These are phyloP conservation scores for Neomorphus geoffroyi DNA, from an alignment of 2,797 vertebrate species.

Conservation along the genomic window DNA sequence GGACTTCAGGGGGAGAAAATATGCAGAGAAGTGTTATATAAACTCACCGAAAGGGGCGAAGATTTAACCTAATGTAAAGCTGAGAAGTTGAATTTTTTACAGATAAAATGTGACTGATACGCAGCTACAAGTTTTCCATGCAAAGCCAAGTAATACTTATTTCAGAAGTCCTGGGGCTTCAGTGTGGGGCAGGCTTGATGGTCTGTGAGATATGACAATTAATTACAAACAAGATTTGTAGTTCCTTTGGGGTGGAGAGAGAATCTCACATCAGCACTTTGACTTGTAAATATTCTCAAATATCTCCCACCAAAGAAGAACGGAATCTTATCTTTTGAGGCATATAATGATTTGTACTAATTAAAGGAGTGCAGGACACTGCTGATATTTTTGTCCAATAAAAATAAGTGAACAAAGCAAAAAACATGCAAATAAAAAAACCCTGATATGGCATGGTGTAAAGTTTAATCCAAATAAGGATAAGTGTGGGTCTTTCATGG, in stretches of 20 bases:
- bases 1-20: not conserved
- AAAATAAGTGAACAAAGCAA: slow-evolving; percentile 55
- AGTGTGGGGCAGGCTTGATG: not conserved
- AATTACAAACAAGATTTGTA: not conserved
- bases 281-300: not conserved
- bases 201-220: not conserved
- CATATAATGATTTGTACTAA: not conserved
- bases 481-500: slow-evolving; percentile 55
- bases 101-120: not conserved
- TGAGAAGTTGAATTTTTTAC: not conserved
- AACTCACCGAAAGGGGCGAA: not conserved
- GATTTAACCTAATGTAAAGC: not conserved
- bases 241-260: not conserved
- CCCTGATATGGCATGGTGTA: slow-evolving; percentile 38
- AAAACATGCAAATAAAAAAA: slow-evolving; percentile 38
- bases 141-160: not conserved
- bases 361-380: slow-evolving; percentile 3
- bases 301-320: not conserved
- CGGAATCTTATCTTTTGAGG: slow-evolving; percentile 23
- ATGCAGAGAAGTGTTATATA: not conserved
- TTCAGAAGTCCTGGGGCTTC: not conserved
- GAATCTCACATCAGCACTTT: slow-evolving; percentile 4
- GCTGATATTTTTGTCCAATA: slow-evolving; percentile 30
- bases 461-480: slow-evolving; percentile 82
- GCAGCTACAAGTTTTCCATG: not conserved